Base-by-base conservation (phyloP, 1,140 invertebrate species). In the Onthophagus taurus region DNA sequence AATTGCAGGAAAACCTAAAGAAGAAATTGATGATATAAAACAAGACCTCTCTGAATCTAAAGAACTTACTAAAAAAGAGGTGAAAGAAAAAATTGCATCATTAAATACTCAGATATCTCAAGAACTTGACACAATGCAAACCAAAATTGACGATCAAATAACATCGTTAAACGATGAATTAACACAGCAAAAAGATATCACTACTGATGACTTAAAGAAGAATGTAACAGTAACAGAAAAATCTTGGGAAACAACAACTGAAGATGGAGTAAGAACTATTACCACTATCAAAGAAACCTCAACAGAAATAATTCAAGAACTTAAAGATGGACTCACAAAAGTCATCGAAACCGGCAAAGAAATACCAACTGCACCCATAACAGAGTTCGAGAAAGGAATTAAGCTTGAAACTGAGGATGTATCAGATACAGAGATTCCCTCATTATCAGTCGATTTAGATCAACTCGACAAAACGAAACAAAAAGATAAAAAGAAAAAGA, bases 401-500 rank as follows among this genome's bases (percentile, higher is more conserved):
- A 19, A 36, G 4, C 20, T 37, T 7, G 33, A 36, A 13, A 18
- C 20, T 29, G 29, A 31, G 4, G 21, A 44, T 30, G 31, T 34
- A 9, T 41, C 14, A 35, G 20, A 38, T 23, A 37, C 21, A 39
- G 36, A 30, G 9, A 29, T 44, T 4, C 18, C 36, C 6, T 19
- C 20, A 29, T 13, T 41, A 41, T 26, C 38, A 29, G 18, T 12
- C 12, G 23, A 26, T 14, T 17, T 41, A 5, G 38, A 41, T 30
- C 38, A 12, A 24, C n/a, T 18, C 16, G 13, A 29, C 19, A 21
- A 29, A n/a, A 12, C 9, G 23, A 16, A 26, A 13, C 16, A 31
- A 49, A 46, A 19, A 19, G 31, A 8, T 33, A 38, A 37, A 21
- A 35, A 5, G 39, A 38, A 20, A 30, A 43, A 37, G 21, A 36